A percentile compares a stretch with the other conserved stretches of the same genome.
Evolutionary conservation across 64 coral and sea anemone genomes (phyloP).

Genomic region (Montipora cactus): DNA sequence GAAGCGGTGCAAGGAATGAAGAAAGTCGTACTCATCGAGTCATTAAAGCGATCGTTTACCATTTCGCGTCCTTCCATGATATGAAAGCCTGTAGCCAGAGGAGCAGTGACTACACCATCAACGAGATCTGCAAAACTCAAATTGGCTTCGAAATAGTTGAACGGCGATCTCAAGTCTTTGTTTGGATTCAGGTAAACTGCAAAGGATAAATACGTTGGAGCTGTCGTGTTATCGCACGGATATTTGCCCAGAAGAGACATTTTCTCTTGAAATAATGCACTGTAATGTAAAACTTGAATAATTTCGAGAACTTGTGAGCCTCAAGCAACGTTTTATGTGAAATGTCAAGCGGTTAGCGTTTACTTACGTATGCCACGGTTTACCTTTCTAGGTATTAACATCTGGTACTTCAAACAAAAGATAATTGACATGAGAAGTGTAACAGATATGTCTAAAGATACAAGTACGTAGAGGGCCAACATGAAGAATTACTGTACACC

Average conservation of each 20-base stretch:
- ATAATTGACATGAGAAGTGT: too few species aligned
- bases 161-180: slow-evolving; percentile 74
- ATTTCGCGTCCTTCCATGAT: slow-evolving; percentile 52
- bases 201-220: slow-evolving; percentile 59
- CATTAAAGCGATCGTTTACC: neutral
- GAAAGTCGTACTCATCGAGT: slow-evolving; percentile 60
- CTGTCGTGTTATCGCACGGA: neutral
- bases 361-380: too few species aligned
- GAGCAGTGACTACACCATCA: slow-evolving; percentile 9
- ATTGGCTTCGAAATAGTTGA: slow-evolving; percentile 75
- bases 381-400: too few species aligned
- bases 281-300: neutral
- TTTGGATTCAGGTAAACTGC: slow-evolving; percentile 58
- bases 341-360: too few species aligned
- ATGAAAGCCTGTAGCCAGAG: neutral
- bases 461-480: too few species aligned
- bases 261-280: neutral
- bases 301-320: neutral
- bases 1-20: slow-evolving; percentile 87
- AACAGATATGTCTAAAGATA: too few species aligned
- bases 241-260: slow-evolving; percentile 26
- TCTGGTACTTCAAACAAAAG: too few species aligned
- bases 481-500: too few species aligned
- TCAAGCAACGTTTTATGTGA: too few species aligned
- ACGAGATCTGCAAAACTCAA: slow-evolving; percentile 71